Conservation (phyloP, 2,113 vertebrate genomes). For the Formicarius rufipectus region DNA sequence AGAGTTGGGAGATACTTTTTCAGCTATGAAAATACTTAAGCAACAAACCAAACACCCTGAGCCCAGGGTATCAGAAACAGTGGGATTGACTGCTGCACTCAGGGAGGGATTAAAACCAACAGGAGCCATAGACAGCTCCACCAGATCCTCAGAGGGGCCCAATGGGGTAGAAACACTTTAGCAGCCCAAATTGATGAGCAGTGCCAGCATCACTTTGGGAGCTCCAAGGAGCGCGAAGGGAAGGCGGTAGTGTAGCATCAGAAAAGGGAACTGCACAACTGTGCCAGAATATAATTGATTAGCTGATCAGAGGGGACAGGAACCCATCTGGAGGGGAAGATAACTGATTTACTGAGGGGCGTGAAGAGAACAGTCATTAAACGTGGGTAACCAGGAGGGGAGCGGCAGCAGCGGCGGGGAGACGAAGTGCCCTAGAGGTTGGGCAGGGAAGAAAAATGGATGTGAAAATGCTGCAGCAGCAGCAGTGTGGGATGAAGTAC, state of each 20-base stretch:
- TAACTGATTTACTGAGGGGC: background rate
- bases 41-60: background rate
- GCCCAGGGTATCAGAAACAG: background rate
- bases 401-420: fast-evolving
- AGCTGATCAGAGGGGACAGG: background rate
- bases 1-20: background rate
- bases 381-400: background rate
- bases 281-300: background rate
- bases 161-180: background rate
- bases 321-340: background rate
- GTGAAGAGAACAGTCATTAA: background rate
- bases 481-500: background rate
- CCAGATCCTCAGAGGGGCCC: background rate
- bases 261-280: background rate
- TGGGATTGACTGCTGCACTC: background rate
- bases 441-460: background rate
- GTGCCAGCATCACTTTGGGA: background rate
- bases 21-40: background rate
- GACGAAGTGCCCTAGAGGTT: background rate
- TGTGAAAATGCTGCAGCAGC: background rate
- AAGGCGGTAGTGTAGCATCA: fast-evolving
- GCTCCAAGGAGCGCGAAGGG: fast-evolving
- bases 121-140: background rate
- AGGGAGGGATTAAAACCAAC: background rate
- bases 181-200: background rate